These are phyloP conservation scores for Micrastur ruficollis DNA, from an alignment of 2,797 vertebrate species.

Conservation along the genomic window DNA sequence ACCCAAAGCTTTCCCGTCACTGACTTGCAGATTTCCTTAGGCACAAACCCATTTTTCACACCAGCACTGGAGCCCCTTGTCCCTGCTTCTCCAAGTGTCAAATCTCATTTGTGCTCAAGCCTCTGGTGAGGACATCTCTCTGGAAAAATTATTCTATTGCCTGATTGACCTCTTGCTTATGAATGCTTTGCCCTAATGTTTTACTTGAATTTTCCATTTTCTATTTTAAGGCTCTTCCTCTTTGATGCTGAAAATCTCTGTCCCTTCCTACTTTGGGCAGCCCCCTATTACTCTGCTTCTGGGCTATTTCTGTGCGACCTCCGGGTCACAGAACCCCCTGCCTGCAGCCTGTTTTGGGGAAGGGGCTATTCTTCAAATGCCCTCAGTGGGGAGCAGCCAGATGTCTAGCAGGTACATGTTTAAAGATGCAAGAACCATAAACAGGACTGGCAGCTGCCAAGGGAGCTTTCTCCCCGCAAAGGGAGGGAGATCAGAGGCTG, in stretches of 20 bases:
- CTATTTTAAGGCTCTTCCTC: not conserved
- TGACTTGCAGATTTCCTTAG: not conserved
- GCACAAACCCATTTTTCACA: conserved; percentile 26
- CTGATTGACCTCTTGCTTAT: conserved; percentile 26
- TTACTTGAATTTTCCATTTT: not conserved
- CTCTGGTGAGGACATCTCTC: not conserved
- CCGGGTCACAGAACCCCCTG: not conserved
- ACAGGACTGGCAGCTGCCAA: not conserved
- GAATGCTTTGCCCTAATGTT: not conserved
- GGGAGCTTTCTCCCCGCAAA: not conserved
- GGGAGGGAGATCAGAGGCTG: not conserved
- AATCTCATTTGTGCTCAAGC: not conserved
- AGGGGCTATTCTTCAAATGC: not conserved
- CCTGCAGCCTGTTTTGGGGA: not conserved
- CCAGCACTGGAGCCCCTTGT: not conserved
- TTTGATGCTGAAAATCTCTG: not conserved
- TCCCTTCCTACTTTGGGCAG: not conserved
- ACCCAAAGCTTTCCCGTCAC: not conserved
- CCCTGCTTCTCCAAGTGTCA: conserved; percentile 6
- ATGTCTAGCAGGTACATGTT: not conserved
- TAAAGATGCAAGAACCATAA: not conserved
- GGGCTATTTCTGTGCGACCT: not conserved
- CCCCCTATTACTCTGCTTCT: not conserved
- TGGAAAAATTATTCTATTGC: conserved; percentile 22
- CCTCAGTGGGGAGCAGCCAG: not conserved